These are phyloP conservation scores for Drosophila siamana DNA, from an alignment of 2,888 invertebrate genomes.

Conservation along the genomic window DNA sequence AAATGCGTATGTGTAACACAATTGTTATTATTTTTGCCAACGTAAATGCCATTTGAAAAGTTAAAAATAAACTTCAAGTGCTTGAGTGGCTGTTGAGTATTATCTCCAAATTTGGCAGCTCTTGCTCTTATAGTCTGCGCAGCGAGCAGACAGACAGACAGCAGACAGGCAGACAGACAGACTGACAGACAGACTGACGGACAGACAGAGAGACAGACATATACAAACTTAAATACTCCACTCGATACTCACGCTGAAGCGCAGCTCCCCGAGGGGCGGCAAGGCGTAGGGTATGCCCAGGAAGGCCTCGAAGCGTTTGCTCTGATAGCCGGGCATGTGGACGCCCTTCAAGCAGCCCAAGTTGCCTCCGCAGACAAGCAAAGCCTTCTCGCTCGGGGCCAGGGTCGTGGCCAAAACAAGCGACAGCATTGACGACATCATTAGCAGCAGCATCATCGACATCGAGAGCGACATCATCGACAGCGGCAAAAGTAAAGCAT, in stretches of 20 bases:
- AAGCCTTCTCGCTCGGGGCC: slow-evolving; percentile 21
- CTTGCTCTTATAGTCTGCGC: background rate
- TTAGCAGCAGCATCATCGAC: background rate
- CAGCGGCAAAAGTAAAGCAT: slow-evolving; percentile 22
- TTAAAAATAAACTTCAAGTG: too few species aligned
- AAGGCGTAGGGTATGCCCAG: slow-evolving; percentile 84
- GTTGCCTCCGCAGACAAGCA: slow-evolving; percentile 69
- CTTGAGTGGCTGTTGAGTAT: background rate
- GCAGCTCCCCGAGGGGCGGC: slow-evolving; percentile 82
- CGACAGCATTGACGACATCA: background rate
- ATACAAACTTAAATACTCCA: background rate
- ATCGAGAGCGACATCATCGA: too few species aligned
- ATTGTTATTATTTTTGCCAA: too few species aligned
- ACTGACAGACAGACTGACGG: too few species aligned
- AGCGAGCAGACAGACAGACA: background rate
- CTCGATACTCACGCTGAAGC: slow-evolving; percentile 82
- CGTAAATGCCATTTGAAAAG: too few species aligned
- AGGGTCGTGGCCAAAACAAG: slow-evolving; percentile 2
- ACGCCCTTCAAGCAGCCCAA: slow-evolving; percentile 81
- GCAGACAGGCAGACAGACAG: too few species aligned
- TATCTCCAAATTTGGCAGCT: background rate
- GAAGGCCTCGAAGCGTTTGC: slow-evolving; percentile 81
- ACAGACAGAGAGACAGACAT: too few species aligned
- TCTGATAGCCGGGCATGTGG: slow-evolving; percentile 76
- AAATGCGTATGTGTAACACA: too few species aligned